These are phyloP conservation scores for Hylomyscus alleni DNA, from an alignment of 2,797 vertebrate species.

Conservation along the genomic window DNA sequence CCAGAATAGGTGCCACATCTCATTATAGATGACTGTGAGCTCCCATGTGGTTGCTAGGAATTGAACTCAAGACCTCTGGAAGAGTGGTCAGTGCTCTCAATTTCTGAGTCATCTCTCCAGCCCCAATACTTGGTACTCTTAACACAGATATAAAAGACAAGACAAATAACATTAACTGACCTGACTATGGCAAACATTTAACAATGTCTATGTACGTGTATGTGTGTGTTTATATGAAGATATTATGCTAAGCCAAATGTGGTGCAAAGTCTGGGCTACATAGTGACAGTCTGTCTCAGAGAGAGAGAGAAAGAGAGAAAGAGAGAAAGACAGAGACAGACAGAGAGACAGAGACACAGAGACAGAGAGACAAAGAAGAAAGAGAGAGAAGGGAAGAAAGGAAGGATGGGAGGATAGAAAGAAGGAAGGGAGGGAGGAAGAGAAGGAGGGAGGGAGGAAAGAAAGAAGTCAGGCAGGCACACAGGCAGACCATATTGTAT, in stretches of 20 bases:
- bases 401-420: too few species aligned
- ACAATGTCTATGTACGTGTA: not conserved
- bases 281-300: not conserved
- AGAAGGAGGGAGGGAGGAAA: accelerated
- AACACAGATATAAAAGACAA: not conserved
- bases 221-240: not conserved
- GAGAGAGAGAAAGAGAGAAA: not conserved
- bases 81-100: too few species aligned
- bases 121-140: too few species aligned
- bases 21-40: not conserved
- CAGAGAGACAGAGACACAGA: too few species aligned
- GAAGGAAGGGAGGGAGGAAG: too few species aligned
- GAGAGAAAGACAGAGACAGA: not conserved
- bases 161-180: not conserved
- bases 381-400: too few species aligned
- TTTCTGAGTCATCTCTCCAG: too few species aligned
- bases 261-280: not conserved
- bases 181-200: not conserved
- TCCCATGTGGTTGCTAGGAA: not conserved
- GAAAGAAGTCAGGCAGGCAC: too few species aligned
- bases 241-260: not conserved
- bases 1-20: not conserved
- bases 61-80: too few species aligned
- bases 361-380: too few species aligned
- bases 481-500: not conserved